A percentile compares a stretch with the other conserved stretches of the same genome.
These are phyloP conservation scores for Poliocrania exsul DNA, from an alignment of 2,797 vertebrate species.

Conservation along the genomic window DNA sequence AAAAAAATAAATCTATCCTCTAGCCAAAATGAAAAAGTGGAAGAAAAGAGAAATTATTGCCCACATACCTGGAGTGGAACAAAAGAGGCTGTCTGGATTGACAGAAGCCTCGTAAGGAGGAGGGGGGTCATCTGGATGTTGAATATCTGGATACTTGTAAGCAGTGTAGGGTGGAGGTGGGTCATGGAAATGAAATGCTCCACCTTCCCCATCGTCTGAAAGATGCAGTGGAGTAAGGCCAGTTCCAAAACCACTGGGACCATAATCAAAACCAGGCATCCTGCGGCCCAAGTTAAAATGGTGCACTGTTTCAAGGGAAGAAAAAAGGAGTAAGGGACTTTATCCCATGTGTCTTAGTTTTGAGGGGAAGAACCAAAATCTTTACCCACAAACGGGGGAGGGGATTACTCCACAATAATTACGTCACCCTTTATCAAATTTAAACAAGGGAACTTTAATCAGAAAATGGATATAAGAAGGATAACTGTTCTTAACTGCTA, in stretches of 20 bases:
- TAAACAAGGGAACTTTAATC: too few species aligned
- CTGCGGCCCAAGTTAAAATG: conserved; percentile 96
- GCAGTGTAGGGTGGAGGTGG: conserved; percentile 95
- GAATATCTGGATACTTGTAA: conserved; percentile 96
- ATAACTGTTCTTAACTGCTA: too few species aligned
- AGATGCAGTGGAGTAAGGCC: conserved; percentile 96
- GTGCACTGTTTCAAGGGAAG: conserved; percentile 83
- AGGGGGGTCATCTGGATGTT: conserved; percentile 94
- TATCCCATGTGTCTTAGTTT: not conserved
- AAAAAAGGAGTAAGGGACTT: not conserved
- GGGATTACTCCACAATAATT: too few species aligned
- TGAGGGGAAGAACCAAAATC: too few species aligned
- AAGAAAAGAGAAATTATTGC: not conserved
- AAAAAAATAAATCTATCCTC: not conserved
- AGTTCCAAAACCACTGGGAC: conserved; percentile 92
- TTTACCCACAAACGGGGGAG: too few species aligned
- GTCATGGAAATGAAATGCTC: conserved; percentile 97
- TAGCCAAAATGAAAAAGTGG: not conserved
- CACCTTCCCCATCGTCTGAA: conserved; percentile 95
- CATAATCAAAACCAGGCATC: conserved; percentile 96
- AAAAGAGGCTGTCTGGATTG: conserved; percentile 90
- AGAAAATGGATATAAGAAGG: too few species aligned
- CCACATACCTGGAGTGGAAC: conserved; percentile 86
- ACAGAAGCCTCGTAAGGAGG: conserved; percentile 97
- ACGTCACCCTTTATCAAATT: too few species aligned